Percentiles rank a stretch among this genome's conserved stretches.
These are phyloP conservation scores for Ceratina calcarata DNA, from an alignment of 1,140 invertebrate species.

Conservation along the genomic window DNA sequence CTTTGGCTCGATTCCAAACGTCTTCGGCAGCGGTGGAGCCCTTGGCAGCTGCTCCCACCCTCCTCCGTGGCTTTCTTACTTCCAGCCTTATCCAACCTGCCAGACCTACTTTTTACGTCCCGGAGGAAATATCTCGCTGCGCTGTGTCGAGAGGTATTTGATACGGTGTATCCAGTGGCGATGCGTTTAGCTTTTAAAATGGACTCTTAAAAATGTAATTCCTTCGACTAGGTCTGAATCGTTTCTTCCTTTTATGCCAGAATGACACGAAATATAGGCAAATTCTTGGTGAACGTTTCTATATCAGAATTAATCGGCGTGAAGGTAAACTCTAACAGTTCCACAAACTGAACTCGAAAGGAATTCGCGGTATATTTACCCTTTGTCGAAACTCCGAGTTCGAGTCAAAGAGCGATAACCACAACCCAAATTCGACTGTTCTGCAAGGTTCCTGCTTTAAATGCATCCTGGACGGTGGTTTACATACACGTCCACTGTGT, in stretches of 20 bases:
- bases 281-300: no score
- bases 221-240: no score
- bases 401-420: background rate
- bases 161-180: constrained; percentile 7
- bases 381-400: background rate
- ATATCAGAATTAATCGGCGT: no score
- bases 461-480: constrained; percentile 6
- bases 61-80: constrained; percentile 1
- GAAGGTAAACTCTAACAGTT: no score
- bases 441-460: background rate
- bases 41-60: constrained; percentile 13
- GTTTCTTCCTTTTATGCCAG: no score
- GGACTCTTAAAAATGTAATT: no score
- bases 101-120: constrained; percentile 7
- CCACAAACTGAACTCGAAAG: no score
- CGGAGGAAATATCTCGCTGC: constrained; percentile 5
- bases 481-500: background rate
- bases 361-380: no score
- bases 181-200: background rate
- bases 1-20: constrained; percentile 41
- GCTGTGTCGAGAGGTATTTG: constrained; percentile 19
- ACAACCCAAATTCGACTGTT: constrained; percentile 9
- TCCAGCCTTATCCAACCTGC: constrained; percentile 13
- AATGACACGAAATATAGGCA: no score
- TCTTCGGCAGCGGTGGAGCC: constrained; percentile 31